phyloP scores from a whole-genome alignment of 2,797 vertebrate genomes.

The Typhlichthys subterraneus region DNA sequence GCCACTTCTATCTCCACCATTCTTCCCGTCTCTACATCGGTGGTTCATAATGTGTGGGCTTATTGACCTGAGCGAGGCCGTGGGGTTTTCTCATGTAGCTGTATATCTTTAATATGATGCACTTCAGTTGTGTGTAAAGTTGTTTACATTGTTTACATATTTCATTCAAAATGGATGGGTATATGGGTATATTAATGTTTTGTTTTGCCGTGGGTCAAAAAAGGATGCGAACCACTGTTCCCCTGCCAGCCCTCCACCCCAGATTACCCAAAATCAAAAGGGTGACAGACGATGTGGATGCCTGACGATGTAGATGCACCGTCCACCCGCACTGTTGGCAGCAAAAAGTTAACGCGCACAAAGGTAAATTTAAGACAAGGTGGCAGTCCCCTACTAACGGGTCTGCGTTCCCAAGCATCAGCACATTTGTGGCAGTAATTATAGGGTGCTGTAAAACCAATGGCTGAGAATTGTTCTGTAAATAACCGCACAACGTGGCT shows the following conservation, averaged over 20 bases:
- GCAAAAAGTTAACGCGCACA: background rate
- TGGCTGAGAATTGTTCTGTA: constrained; percentile 45
- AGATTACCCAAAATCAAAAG: constrained; percentile 13
- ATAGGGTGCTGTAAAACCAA: constrained; percentile 48
- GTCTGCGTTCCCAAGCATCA: constrained; percentile 38
- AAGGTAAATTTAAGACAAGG: background rate
- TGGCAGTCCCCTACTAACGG: constrained; percentile 9
- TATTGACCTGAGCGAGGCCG: background rate
- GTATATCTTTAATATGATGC: too few species aligned
- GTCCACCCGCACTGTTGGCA: background rate
- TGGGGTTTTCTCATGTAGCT: too few species aligned
- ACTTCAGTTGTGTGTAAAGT: too few species aligned
- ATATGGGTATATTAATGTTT: too few species aligned
- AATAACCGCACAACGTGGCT: constrained; percentile 57
- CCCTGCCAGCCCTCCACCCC: background rate
- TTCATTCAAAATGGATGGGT: too few species aligned
- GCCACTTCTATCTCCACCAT: constrained; percentile 28
- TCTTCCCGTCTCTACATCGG: constrained; percentile 35
- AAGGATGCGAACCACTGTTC: too few species aligned
- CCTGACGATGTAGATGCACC: background rate
- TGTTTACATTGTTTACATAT: too few species aligned
- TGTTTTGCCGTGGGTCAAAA: too few species aligned
- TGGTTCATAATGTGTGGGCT: constrained; percentile 2
- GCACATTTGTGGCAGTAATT: constrained; percentile 61
- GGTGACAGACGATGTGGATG: background rate